Base-by-base conservation (phyloP, 2,797 vertebrate genomes). In the Sebastes taczanowskii region DNA sequence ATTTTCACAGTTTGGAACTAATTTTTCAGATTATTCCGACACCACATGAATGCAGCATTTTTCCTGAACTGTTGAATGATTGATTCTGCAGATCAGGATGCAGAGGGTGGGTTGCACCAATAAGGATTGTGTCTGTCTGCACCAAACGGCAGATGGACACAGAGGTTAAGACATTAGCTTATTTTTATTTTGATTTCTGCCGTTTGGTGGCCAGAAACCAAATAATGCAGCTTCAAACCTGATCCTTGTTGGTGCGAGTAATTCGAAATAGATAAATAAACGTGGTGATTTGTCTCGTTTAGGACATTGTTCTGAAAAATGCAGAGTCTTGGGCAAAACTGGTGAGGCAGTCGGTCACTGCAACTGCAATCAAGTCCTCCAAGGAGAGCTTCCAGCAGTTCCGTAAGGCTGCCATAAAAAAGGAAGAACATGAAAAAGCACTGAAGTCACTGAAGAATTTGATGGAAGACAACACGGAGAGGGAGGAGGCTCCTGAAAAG, bases 381-480 rank as follows among this genome's bases (percentile, higher is more conserved):
- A 96, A 94, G 71, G 96, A 97, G 82, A 96, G 94, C 84, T 99
- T 99, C 91, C 96, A 96, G 86, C 94, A 96, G 23, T 99, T 98
- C 85, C 96, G 94, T 67, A 96, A 96, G 71, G 97, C 89, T 38
- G 97, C 97, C 1, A 93, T 97, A 56, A 96, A 97, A 82, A 98
- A 96, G 81, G 96, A 97, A 71, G 95, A 94, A 30, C 94, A 89
- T 5, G 95, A 94, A 64, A 95, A 95, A 78, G 94, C 92, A 1
- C 84, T 95, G 56, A 94, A 93, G 77, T 16, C 92, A 1, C 83
- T 95, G 56, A 95, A 85, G 86, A 96, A 87, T 72, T 89, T 90
- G 52, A 71, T 90, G 77, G 93, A 90, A 34, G 84, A 88, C 0
- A 67, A 84, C 30, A 88, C 63, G 66, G 90, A 96, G 80, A 78